Conservation (phyloP, 2,797 vertebrate species). For the Lateolabrax maculatus region DNA sequence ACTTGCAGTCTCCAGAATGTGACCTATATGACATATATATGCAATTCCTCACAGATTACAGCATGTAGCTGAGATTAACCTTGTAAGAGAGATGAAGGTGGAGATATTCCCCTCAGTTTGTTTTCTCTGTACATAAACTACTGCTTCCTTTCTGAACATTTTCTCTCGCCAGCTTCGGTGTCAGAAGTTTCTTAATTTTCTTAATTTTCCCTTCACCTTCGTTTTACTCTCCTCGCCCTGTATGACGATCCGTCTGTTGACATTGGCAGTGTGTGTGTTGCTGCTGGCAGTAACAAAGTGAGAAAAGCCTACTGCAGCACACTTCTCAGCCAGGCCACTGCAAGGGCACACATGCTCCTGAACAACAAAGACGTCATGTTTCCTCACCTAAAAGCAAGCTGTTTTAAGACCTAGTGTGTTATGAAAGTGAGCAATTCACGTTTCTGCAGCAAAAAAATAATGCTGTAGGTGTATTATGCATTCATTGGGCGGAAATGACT, state of each 20-base stretch:
- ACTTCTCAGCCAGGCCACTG: conserved; percentile 64
- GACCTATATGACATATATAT: too few species aligned
- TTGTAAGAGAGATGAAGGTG: conserved; percentile 42
- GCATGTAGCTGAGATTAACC: conserved; percentile 45
- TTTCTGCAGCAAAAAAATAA: conserved; percentile 22
- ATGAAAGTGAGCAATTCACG: conserved; percentile 14
- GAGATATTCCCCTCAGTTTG: conserved; percentile 3
- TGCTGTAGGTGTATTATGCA: neutral
- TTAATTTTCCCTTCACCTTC: conserved; percentile 39
- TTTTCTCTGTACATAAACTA: conserved; percentile 13
- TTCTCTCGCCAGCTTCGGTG: neutral
- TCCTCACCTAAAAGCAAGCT: conserved; percentile 36
- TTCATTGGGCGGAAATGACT: neutral
- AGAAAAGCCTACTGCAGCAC: conserved; percentile 63
- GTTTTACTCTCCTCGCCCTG: conserved; percentile 19
- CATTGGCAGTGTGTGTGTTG: conserved; percentile 63
- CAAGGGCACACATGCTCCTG: conserved; percentile 54
- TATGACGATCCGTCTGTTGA: conserved; percentile 65
- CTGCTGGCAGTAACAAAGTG: conserved; percentile 70
- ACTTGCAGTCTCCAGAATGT: too few species aligned
- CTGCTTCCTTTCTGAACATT: neutral
- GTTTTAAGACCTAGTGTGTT: conserved; percentile 41
- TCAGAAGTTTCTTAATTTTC: conserved; percentile 10
- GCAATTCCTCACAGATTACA: conserved; percentile 41
- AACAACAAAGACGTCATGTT: conserved; percentile 61